Evolutionary conservation across 2,888 invertebrate genomes (phyloP), one percentile per base, ranked within the genome.

Genomic region (Metellina segmentata): DNA sequence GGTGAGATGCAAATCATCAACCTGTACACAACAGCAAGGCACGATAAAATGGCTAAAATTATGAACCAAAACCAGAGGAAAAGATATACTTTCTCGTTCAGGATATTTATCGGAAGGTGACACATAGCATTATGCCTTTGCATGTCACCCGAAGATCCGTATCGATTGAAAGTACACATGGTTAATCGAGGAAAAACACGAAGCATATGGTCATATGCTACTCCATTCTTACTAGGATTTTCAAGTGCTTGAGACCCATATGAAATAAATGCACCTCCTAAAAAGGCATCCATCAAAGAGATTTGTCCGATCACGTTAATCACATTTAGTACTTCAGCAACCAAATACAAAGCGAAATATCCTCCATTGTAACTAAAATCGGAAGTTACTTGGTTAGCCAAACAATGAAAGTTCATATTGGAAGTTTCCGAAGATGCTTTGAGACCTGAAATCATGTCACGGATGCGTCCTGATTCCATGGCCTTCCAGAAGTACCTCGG

Each of bases 241-340:
- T 7, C 19, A 6, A 78, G 13, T 0, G 11, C 78, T 78, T 78
- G 52, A 52, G 51, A 19, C 11, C 78, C 78, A 19, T 78, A 78
- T 1, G 52, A 52, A 13, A 52, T 19, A 52, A 98, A 98, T 79
- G 97, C 96, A 0, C 97, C 97, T n/a, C 94, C 94, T 9, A 94
- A 97, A 96, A 98, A 98, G 94, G 96, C 96, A 95, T 98, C 97
- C 97, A 98, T 98, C 95, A 98, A 95, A 96, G 97, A 98, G 94
- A 98, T 96, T 95, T 98, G 98, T n/a, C 96, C 95, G 87, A 98
- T 95, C 93, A 98, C 97, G 95, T 98, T 98, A 94, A 98, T 95
- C 75, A 98, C 96, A 94, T 98, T 98, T 13, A 98, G 96, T 93
- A 96, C 95, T 95, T 98, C 98, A 95, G 98, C 98, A 93, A 96